A percentile compares a stretch with the other conserved stretches of the same genome.
phyloP scores from a whole-genome alignment of 2,888 invertebrate species.

The Andrena flavipes region DNA sequence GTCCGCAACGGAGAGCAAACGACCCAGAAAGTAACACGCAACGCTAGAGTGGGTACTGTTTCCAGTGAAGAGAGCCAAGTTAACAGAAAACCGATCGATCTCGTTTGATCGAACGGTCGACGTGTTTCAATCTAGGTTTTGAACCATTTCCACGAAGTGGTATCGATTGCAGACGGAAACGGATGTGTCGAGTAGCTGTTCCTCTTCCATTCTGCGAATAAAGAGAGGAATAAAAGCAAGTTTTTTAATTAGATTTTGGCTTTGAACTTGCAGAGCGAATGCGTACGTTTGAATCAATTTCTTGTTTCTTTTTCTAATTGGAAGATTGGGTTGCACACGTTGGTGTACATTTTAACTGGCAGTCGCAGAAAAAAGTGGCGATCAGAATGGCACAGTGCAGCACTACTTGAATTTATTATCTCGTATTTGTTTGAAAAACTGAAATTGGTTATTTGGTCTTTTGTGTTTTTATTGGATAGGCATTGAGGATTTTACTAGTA shows the following conservation, averaged over 20 bases:
- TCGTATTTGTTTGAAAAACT: too few species aligned
- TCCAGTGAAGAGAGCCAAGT: not conserved
- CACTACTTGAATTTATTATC: too few species aligned
- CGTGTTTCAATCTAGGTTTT: not conserved
- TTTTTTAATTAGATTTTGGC: not conserved
- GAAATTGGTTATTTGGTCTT: too few species aligned
- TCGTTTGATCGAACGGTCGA: constrained; percentile 9
- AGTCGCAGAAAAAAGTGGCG: too few species aligned
- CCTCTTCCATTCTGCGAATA: not conserved
- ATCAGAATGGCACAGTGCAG: too few species aligned
- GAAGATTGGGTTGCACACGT: too few species aligned
- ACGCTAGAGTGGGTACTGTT: not conserved
- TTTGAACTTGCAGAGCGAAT: not conserved
- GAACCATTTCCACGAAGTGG: not conserved
- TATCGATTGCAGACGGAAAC: constrained; percentile 9
- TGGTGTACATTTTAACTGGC: too few species aligned
- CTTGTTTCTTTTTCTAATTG: too few species aligned
- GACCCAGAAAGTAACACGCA: constrained; percentile 33
- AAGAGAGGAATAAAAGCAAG: not conserved
- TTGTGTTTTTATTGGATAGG: too few species aligned
- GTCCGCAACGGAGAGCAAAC: constrained; percentile 2
- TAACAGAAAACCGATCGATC: constrained; percentile 28
- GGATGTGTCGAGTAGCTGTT: not conserved
- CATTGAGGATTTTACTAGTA: too few species aligned
- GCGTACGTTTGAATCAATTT: not conserved